These are phyloP conservation scores for Tachina lurida DNA, from an alignment of 2,888 invertebrate species.

Conservation along the genomic window DNA sequence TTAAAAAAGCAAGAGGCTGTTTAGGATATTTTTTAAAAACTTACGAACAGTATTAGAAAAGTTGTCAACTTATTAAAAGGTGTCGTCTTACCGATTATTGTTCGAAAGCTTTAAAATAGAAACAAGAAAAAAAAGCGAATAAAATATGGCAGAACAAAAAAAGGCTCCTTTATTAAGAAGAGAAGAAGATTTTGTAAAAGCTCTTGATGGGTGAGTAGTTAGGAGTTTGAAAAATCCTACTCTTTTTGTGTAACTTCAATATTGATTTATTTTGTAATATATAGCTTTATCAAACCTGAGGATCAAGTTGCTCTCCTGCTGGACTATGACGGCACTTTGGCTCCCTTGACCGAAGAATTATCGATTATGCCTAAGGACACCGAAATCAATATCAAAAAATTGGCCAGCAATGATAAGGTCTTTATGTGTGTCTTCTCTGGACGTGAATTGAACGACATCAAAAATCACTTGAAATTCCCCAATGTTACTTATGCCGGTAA, in stretches of 20 bases:
- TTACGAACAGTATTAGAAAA: slow-evolving; percentile 66
- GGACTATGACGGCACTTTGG: slow-evolving; percentile 90
- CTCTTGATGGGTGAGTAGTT: slow-evolving; percentile 80
- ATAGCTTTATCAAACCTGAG: slow-evolving; percentile 84
- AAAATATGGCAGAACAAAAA: slow-evolving; percentile 82
- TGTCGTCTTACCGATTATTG: slow-evolving; percentile 4
- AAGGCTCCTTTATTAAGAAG: slow-evolving; percentile 82
- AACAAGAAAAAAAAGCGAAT: slow-evolving; percentile 22
- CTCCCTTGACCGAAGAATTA: slow-evolving; percentile 88
- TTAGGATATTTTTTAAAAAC: slow-evolving; percentile 64
- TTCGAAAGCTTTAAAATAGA: slow-evolving; percentile 45
- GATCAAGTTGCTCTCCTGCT: slow-evolving; percentile 88
- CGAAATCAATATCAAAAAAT: slow-evolving; percentile 87
- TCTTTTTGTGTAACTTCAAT: neutral
- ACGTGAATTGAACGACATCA: slow-evolving; percentile 88
- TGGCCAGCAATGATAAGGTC: slow-evolving; percentile 88
- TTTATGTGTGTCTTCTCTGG: slow-evolving; percentile 90
- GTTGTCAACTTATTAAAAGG: slow-evolving; percentile 66
- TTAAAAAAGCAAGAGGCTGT: slow-evolving; percentile 44
- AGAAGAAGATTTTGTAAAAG: slow-evolving; percentile 82
- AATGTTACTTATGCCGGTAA: slow-evolving; percentile 89
- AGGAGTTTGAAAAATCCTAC: neutral
- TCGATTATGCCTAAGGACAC: slow-evolving; percentile 87
- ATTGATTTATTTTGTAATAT: slow-evolving; percentile 37
- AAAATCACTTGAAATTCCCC: slow-evolving; percentile 86